Base-by-base conservation (phyloP, 2,888 invertebrate species). In the Poecilus cupreus region DNA sequence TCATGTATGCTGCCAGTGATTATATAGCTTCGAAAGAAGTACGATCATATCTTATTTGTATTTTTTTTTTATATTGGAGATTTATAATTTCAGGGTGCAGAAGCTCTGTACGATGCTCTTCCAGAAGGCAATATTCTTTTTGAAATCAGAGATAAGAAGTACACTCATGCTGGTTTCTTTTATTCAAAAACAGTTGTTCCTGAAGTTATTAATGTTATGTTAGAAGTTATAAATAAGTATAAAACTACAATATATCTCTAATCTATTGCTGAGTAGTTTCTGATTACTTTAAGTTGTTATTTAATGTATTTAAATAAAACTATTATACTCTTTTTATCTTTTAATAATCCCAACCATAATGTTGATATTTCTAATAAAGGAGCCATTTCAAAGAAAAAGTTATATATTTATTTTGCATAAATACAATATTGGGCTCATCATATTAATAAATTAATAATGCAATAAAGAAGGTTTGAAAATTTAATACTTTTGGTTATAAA, bases 1-100 rank as follows among this genome's bases (percentile, higher is more conserved):
- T 94, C 16, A 90, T 93, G 68, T 93, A 93, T 82, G 93, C 93
- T 5, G 90, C 91, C 82, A 93, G 93, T 84, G 94, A 94, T 85
- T 91, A 91, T 86, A 87, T 94, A 3, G 92, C 92, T 24, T 90
- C 90, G 26, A 91, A 90, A 87, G 86, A 88, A 85, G 93, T 92
- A 89, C 87, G 88, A 22, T 51, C 11, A 54, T 79, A 78, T 18
- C 24, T 8, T 37, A 39, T 3, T 11, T 49, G 10, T 57, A 16
- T 13, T 16, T 26, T 26, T n/a, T 16, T 20, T 6, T 24, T 32
- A 68, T 24, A 10, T 6, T 68, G 2, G 22, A 3, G 2, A 39
- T 39, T 82, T 82, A 79, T 77, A 82, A 80, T 64, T 82, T 87
- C 88, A 89, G 89, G 89, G 89, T 85, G 87, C 88, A 0, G 82